Evolutionary conservation across 2,113 vertebrate species (phyloP), one percentile per base, ranked within the genome.

Genomic region (Sinocyclocheilus rhinocerous): DNA sequence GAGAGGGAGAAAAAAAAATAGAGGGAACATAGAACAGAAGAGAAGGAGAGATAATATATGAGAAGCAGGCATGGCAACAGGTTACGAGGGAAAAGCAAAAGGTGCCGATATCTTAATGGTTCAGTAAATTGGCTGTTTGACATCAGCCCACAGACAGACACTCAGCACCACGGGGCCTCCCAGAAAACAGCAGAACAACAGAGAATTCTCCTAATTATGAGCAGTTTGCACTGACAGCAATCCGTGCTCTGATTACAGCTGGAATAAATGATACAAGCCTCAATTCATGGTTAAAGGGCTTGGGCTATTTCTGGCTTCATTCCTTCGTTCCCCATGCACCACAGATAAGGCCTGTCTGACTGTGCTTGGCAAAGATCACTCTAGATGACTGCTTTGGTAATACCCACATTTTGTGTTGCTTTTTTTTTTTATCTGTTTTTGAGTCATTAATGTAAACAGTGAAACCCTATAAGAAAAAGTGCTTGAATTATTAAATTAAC

Each of bases 51-150:
- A 86, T 18, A 24, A 67, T 39, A n/a, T 45, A 72, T 33, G 65
- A 69, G 81, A 67, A 42, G 16, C 39, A 29, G 24, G 42, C 63
- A 70, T 83, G 81, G 29, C 81, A 83, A 83, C 81, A 83, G 63
- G 63, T 83, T 83, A 70, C 65, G 18, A n/a, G 20, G 65, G 18
- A n/a, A 72, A 83, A 83, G 48, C 65, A 69, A 70, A 39, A 83
- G 81, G 81, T 83, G 81, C 63, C 20, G 81, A 70, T 83, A 83
- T 83, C 81, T 72, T 83, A 83, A 72, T 72, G 81, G 81, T 52
- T 83, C 65, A n/a, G 45, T 70, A 83, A 83, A 83, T 83, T 83
- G 63, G 81, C 81, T 83, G 81, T 83, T 83, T 83, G 81, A 83
- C 81, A 72, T 83, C 81, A 55, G 29, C 63, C 81, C 48, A 55